Conservation (phyloP, 2,888 invertebrate genomes). For the Caenorhabditis afra region DNA sequence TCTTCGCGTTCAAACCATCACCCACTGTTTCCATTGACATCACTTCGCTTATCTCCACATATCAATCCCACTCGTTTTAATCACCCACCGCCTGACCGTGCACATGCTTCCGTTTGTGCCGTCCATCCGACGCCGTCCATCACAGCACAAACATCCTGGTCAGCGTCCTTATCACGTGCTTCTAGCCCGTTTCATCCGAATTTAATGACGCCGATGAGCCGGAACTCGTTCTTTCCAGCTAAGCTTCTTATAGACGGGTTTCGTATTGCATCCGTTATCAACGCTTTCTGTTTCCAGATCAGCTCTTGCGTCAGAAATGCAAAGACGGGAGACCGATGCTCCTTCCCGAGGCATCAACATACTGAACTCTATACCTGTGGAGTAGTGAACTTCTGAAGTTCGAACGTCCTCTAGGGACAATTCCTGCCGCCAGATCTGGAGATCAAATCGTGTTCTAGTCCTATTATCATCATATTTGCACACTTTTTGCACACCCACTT, state of each 20-base stretch:
- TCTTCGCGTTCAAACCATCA: too few species aligned
- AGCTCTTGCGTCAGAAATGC: constrained; percentile 84
- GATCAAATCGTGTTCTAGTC: neutral
- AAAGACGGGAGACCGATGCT: neutral
- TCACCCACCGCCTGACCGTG: neutral
- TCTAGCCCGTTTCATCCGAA: neutral
- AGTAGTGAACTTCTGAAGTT: neutral
- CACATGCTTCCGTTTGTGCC: constrained; percentile 9
- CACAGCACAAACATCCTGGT: constrained; percentile 31
- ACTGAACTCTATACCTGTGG: too few species aligned
- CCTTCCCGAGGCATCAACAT: too few species aligned
- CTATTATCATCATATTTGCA: constrained; percentile 17
- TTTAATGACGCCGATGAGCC: constrained; percentile 32
- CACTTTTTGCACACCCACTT: constrained; percentile 2
- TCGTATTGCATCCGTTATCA: constrained; percentile 86
- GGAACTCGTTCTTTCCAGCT: constrained; percentile 39
- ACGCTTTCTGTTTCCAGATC: too few species aligned
- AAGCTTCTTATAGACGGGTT: constrained; percentile 12
- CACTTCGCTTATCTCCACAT: too few species aligned
- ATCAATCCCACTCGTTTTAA: neutral
- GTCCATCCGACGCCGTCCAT: constrained; percentile 2
- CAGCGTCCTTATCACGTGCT: constrained; percentile 30
- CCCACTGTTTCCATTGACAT: neutral
- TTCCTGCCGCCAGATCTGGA: neutral
- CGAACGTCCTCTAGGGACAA: neutral